Conservation (phyloP, 2,888 invertebrate species). For the Camponotus fellah region DNA sequence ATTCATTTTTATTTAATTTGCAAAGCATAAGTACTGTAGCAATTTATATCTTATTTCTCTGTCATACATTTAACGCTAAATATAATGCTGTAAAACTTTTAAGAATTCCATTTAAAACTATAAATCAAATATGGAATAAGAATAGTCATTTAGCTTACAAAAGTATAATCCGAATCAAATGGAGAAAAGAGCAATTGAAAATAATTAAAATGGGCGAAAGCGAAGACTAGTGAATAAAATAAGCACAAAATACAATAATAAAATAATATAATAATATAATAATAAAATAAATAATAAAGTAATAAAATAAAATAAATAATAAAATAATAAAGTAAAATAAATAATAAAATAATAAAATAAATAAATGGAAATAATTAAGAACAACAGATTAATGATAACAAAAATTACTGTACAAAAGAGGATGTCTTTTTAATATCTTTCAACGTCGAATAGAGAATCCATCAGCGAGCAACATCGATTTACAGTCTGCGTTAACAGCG, state of each 20-base stretch:
- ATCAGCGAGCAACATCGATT: conserved; percentile 20
- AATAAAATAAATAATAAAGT: too few relatives aligned
- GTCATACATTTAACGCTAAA: conserved; percentile 2
- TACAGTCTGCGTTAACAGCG: conserved; percentile 14
- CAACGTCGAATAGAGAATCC: conserved; percentile 27
- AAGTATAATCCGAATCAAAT: conserved; percentile 8
- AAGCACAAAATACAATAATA: background rate
- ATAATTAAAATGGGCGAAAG: background rate
- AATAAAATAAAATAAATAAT: too few relatives aligned
- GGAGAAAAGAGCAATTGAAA: background rate
- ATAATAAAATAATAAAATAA: background rate
- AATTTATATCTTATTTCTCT: background rate
- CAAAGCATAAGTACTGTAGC: background rate
- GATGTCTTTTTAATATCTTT: background rate
- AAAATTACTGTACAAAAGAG: background rate
- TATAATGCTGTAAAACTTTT: background rate
- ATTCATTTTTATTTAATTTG: conserved; percentile 12
- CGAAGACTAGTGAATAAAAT: conserved; percentile 1
- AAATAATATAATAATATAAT: too few relatives aligned
- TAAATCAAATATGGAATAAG: conserved; percentile 22
- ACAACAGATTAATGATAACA: background rate
- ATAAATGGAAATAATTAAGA: conserved; percentile 2
- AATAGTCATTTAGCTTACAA: background rate
- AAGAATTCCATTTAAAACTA: conserved; percentile 8
- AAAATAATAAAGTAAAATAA: background rate